Percentiles rank a stretch among this genome's conserved stretches.
Evolutionary conservation across 2,797 vertebrate genomes (phyloP).

Genomic region (Smutsia temminckii): DNA sequence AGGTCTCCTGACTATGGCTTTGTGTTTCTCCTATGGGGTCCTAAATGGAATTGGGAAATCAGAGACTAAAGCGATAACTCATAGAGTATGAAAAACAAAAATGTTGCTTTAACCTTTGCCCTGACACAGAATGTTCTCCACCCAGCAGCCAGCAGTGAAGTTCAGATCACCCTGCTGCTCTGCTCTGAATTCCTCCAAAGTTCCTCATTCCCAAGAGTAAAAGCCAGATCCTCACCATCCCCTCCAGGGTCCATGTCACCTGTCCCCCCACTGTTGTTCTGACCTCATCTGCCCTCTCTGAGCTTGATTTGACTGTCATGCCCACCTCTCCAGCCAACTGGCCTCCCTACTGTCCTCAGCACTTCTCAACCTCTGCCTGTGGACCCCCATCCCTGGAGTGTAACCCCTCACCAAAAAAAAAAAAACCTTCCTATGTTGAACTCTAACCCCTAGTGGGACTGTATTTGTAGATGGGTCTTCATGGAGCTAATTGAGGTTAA

Average conservation of each 20-base stretch:
- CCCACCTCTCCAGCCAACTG: neutral
- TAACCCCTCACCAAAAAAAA: too few species aligned
- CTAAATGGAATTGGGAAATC: neutral
- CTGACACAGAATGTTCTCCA: neutral
- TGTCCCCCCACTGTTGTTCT: rapidly evolving
- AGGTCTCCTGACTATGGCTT: neutral
- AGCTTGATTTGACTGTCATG: rapidly evolving
- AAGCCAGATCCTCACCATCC: rapidly evolving
- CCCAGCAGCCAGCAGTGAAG: neutral
- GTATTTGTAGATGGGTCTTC: neutral
- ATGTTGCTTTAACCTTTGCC: neutral
- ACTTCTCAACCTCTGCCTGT: rapidly evolving
- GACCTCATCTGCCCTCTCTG: neutral
- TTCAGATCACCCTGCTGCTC: neutral
- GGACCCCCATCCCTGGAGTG: neutral
- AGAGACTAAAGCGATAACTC: neutral
- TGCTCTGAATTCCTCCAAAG: neutral
- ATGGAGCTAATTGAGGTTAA: neutral
- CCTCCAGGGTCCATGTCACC: rapidly evolving
- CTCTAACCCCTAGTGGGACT: too few species aligned
- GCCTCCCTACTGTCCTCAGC: neutral
- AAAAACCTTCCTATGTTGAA: too few species aligned
- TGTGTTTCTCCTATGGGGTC: neutral
- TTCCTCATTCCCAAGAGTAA: rapidly evolving
- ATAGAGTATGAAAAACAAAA: neutral